Percentiles rank a stretch among this genome's conserved stretches.
Evolutionary conservation across 92 coral and sea anemone genomes (phyloP).

Genomic region (Scolanthus callimorphus): DNA sequence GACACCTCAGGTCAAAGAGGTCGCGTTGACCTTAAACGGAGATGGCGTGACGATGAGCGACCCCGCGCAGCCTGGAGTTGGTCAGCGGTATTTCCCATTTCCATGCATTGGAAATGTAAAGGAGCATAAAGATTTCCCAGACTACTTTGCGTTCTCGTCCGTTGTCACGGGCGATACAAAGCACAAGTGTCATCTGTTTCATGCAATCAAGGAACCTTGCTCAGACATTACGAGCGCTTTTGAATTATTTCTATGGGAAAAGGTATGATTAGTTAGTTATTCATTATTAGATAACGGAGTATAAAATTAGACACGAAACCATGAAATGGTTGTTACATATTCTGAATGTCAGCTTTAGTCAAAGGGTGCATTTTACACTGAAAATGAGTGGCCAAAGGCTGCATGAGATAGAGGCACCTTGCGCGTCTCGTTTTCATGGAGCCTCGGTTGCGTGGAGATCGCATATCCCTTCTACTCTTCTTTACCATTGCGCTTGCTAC

Average conservation of each 20-base stretch:
- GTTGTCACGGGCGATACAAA: slow-evolving; percentile 95
- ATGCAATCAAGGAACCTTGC: slow-evolving; percentile 48
- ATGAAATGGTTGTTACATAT: too few species aligned
- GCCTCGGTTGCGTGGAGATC: too few species aligned
- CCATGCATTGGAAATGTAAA: slow-evolving; percentile 57
- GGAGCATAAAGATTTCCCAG: slow-evolving; percentile 82
- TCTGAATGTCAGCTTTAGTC: too few species aligned
- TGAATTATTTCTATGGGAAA: slow-evolving; percentile 51
- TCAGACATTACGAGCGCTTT: slow-evolving; percentile 57
- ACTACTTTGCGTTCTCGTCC: slow-evolving; percentile 92
- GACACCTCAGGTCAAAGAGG: slow-evolving; percentile 55
- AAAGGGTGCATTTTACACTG: too few species aligned
- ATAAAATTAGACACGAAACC: too few species aligned
- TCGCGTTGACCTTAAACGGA: slow-evolving; percentile 44
- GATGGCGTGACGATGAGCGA: slow-evolving; percentile 87
- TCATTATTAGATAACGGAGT: too few species aligned
- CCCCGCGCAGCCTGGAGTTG: slow-evolving; percentile 23
- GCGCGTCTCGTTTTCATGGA: too few species aligned
- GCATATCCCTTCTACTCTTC: too few species aligned
- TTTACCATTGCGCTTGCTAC: too few species aligned
- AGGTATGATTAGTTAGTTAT: too few species aligned
- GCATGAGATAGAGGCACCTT: too few species aligned
- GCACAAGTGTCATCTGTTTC: slow-evolving; percentile 92
- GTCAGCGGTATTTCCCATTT: slow-evolving; percentile 80
- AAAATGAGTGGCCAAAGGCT: too few species aligned